These are phyloP conservation scores for Rousettus madagascariensis DNA, from an alignment of 2,797 vertebrate species.

Conservation along the genomic window DNA sequence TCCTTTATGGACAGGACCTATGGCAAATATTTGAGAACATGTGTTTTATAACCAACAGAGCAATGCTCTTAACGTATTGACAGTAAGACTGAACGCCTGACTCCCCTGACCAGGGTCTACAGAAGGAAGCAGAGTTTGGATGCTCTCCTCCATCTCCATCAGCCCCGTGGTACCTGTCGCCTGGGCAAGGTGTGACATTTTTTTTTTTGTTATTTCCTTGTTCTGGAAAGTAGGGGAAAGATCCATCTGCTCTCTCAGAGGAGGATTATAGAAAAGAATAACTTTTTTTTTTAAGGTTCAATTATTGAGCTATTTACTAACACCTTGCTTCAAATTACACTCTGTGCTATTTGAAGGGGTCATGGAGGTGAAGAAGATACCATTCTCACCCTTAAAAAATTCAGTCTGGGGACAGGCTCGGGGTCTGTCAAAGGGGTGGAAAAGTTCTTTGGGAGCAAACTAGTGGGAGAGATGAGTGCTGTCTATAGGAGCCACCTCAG, in stretches of 20 bases:
- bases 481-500: not conserved
- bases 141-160: not conserved
- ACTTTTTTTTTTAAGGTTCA: not conserved
- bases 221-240: not conserved
- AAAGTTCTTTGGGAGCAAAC: not conserved
- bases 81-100: constrained; percentile 43
- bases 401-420: not conserved
- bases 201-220: not conserved
- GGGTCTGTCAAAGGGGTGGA: not conserved
- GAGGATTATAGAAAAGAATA: not conserved
- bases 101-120: not conserved
- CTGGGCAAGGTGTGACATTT: not conserved
- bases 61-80: constrained; percentile 41
- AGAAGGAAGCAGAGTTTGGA: not conserved
- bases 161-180: not conserved
- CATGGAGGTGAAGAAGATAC: not conserved
- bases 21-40: constrained; percentile 57
- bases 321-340: not conserved
- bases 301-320: not conserved
- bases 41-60: constrained; percentile 68
- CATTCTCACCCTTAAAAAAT: not conserved
- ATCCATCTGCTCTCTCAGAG: not conserved
- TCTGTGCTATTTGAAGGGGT: not conserved
- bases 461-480: not conserved
- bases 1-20: constrained; percentile 59